Conservation (phyloP, 2,888 invertebrate species). For the Peribatodes rhomboidaria region DNA sequence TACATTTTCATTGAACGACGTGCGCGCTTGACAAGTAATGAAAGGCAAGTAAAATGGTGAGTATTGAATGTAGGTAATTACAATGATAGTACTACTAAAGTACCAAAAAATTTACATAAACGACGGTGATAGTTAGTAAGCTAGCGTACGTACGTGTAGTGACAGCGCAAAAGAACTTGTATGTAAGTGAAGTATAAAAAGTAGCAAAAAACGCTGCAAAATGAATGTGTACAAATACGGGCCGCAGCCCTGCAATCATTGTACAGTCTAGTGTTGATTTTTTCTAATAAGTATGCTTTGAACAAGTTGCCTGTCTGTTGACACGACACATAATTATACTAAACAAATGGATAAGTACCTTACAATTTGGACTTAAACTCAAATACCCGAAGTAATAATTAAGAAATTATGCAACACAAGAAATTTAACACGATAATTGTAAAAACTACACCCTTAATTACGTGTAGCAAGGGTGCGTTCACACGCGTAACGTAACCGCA, state of each 20-base stretch:
- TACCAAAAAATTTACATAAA: too few relatives aligned
- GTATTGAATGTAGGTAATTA: not conserved
- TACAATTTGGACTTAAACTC: not conserved
- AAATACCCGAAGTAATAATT: conserved; percentile 13
- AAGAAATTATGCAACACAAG: too few relatives aligned
- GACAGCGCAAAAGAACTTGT: not conserved
- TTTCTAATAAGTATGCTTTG: not conserved
- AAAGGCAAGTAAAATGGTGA: not conserved
- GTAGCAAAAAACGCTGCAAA: not conserved
- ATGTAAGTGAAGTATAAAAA: too few relatives aligned
- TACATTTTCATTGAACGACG: not conserved
- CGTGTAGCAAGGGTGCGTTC: conserved; percentile 26
- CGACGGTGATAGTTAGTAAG: too few relatives aligned
- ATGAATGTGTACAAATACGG: not conserved
- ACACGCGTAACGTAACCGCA: conserved; percentile 29
- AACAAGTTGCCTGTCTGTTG: not conserved
- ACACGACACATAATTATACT: not conserved
- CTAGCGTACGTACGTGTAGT: not conserved
- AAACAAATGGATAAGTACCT: not conserved
- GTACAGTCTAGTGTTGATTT: not conserved
- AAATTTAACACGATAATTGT: conserved; percentile 20
- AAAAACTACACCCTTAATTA: conserved; percentile 14
- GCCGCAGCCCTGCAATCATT: not conserved
- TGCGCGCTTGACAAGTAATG: not conserved
- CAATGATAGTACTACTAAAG: not conserved